Evolutionary conservation across 2,113 vertebrate genomes (phyloP), one percentile per base, ranked within the genome.

Genomic region (Tiliqua scincoides): DNA sequence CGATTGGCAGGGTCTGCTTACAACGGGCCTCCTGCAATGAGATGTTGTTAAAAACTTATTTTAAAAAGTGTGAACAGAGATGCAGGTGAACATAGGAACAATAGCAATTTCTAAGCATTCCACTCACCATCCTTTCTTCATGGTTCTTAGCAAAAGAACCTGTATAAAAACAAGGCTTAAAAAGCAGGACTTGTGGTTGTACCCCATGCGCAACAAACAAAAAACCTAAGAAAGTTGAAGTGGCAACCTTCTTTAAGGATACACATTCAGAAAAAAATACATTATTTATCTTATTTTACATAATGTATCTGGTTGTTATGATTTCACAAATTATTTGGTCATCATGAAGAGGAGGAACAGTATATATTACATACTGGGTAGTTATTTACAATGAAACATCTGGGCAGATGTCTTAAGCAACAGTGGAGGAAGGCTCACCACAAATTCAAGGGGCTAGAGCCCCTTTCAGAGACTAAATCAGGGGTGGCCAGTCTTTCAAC

Each of bases 1-100:
- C 86, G 75, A 80, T 37, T 17, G 86, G 76, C 14, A 62, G 5
- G 25, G 48, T 87, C 67, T 79, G 71, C 59, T 87, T 86, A 11
- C 54, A 91, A 73, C n/a, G 4, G 48, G 88, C 79, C 78, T 90
- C 76, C 77, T 89, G 85, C 62, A 86, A 59, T 48, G 79, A 0
- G 3, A 67, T 21, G 57, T n/a, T 21, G 57, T n/a, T 32, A 89
- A 2, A 63, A 35, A 8, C 37, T 12, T 57, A 75, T 18, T 4
- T 1, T 35, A 23, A 88, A 72, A 62, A 75, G 10, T 68, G 2
- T 78, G 52, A 15, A 18, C 63, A 1, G n/a, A 61, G 63, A 71
- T 8, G 27, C n/a, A 17, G 9, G 30, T 3, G 4, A 9, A 9
- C 2, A 37, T 20, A 7, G 32, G 20, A 23, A 78, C 48, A 40